Evolutionary conservation across 2,797 vertebrate species (phyloP).

Genomic region (Notoglanidium macrostoma): DNA sequence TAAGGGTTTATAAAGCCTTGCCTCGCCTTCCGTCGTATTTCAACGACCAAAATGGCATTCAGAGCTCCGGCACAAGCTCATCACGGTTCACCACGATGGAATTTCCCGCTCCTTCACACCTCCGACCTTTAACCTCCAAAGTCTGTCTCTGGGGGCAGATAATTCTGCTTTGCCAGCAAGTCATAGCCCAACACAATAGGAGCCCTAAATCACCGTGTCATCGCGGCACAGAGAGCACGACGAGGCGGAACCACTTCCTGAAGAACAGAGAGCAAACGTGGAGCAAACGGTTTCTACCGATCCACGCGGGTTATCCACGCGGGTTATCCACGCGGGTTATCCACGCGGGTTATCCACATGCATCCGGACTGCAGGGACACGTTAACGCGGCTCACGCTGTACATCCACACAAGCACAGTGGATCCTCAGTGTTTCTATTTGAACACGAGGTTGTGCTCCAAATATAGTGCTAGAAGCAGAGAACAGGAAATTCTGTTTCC

Average conservation of each 20-base stretch:
- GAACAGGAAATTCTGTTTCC: constrained; percentile 53
- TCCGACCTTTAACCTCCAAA: constrained; percentile 24
- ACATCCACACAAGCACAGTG: background rate
- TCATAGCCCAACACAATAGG: constrained; percentile 27
- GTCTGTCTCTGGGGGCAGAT: constrained; percentile 30
- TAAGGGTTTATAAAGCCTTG: background rate
- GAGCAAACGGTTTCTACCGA: background rate
- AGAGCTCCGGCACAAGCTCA: constrained; percentile 15
- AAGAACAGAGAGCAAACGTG: background rate
- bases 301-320: no score
- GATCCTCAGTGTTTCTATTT: background rate
- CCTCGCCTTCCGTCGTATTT: background rate
- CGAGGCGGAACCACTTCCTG: background rate
- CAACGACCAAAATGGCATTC: background rate
- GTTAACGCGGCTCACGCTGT: background rate
- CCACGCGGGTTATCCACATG: no score
- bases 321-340: no score
- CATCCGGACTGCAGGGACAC: background rate
- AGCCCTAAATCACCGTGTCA: constrained; percentile 12
- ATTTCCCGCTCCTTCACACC: constrained; percentile 40
- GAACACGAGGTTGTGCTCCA: background rate
- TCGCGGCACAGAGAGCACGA: background rate
- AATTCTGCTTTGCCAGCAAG: background rate
- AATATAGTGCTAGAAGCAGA: background rate
- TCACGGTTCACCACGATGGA: constrained; percentile 20